Evolutionary conservation across 2,888 invertebrate species (phyloP).

Genomic region (Gerris lacustris): DNA sequence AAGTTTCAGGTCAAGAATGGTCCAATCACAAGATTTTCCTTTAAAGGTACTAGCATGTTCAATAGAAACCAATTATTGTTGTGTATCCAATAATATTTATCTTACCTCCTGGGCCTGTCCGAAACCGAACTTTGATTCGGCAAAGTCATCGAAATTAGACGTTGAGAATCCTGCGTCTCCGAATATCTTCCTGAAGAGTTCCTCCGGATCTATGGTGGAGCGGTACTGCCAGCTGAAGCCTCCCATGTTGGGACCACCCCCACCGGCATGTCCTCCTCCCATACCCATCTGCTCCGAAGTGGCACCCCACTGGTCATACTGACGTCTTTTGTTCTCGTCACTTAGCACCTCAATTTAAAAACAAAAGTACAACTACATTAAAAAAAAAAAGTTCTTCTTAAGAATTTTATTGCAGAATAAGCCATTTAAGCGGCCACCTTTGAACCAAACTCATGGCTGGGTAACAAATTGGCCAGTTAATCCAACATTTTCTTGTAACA

Average conservation of each 20-base stretch:
- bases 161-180: constrained; percentile 62
- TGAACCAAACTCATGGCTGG: too few relatives aligned
- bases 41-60: too few relatives aligned
- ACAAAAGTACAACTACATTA: constrained; percentile 20
- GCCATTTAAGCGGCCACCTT: too few relatives aligned
- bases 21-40: too few relatives aligned
- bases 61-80: too few relatives aligned
- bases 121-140: constrained; percentile 80
- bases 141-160: constrained; percentile 62
- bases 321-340: constrained; percentile 79
- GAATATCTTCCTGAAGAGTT: constrained; percentile 91
- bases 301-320: constrained; percentile 88
- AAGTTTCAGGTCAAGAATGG: too few relatives aligned
- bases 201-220: constrained; percentile 86
- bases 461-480: too few relatives aligned
- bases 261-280: constrained; percentile 42
- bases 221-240: constrained; percentile 74
- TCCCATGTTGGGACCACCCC: constrained; percentile 39
- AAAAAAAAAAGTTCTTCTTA: too few relatives aligned
- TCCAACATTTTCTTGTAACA: too few relatives aligned
- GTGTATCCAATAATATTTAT: neutral
- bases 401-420: too few relatives aligned
- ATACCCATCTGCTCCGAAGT: constrained; percentile 77
- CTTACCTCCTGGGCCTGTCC: constrained; percentile 79
- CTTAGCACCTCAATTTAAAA: constrained; percentile 53